phyloP scores from a whole-genome alignment of 2,113 vertebrate species.

The Lethenteron camtschaticum region DNA sequence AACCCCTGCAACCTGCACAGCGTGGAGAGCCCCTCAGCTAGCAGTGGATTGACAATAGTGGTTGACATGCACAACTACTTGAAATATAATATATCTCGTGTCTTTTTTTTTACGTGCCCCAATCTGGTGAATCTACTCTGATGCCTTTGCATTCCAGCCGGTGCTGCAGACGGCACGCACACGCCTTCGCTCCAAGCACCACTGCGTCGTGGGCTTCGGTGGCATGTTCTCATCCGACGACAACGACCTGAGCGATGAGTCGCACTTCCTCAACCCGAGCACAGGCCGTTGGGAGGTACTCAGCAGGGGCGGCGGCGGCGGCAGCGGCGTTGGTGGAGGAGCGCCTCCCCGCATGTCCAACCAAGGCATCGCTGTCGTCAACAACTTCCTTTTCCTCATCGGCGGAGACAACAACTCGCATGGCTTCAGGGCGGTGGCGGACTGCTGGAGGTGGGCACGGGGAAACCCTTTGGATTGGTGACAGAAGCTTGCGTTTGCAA shows the following conservation, averaged over 20 bases:
- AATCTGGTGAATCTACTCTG: too few species aligned
- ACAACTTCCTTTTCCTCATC: slow-evolving; percentile 83
- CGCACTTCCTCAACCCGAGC: slow-evolving; percentile 57
- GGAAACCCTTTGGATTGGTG: too few species aligned
- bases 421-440: slow-evolving; percentile 60
- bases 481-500: not conserved
- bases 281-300: slow-evolving; percentile 62
- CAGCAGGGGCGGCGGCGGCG: slow-evolving; percentile 25
- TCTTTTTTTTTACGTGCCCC: too few species aligned
- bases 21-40: too few species aligned
- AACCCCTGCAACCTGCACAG: too few species aligned
- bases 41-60: too few species aligned
- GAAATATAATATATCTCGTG: too few species aligned
- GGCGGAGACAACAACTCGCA: slow-evolving; percentile 83
- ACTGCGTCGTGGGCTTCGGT: slow-evolving; percentile 70
- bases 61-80: too few species aligned
- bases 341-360: slow-evolving; percentile 64
- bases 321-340: too few species aligned
- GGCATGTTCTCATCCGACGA: slow-evolving; percentile 61
- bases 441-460: slow-evolving; percentile 66
- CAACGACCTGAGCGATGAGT: slow-evolving; percentile 42
- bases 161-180: slow-evolving; percentile 56
- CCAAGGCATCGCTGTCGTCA: slow-evolving; percentile 77
- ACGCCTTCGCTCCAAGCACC: slow-evolving; percentile 52
- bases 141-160: slow-evolving; percentile 27